phyloP scores from a whole-genome alignment of 2,113 vertebrate genomes.

The Scophthalmus maximus region DNA sequence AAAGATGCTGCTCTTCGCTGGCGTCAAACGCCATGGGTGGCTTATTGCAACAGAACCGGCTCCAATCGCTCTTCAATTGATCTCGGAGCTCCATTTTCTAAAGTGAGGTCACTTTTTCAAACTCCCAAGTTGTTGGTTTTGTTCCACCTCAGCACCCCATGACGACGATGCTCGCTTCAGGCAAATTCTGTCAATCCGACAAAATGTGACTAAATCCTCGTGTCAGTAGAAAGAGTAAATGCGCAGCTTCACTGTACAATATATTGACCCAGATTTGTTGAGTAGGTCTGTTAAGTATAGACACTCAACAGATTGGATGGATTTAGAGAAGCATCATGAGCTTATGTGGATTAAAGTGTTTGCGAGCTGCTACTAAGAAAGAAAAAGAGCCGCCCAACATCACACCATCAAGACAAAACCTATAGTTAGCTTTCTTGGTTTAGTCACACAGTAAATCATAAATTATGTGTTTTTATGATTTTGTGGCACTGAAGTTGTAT shows the following conservation, averaged over 20 bases:
- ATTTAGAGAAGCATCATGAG: conserved; percentile 72
- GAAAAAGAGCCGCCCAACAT: conserved; percentile 24
- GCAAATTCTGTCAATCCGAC: not conserved
- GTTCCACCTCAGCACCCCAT: not conserved
- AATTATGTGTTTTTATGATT: not conserved
- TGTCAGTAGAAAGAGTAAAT: too few relatives aligned
- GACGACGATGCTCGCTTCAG: not conserved
- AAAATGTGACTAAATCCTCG: too few relatives aligned
- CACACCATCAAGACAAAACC: conserved; percentile 7
- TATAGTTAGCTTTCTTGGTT: too few relatives aligned
- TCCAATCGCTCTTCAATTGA: conserved; percentile 10
- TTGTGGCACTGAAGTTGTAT: not conserved
- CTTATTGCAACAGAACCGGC: conserved; percentile 17
- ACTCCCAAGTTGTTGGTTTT: not conserved
- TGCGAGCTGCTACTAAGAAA: conserved; percentile 40
- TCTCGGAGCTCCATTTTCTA: conserved; percentile 60
- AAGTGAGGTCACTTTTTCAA: conserved; percentile 1
- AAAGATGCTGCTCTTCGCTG: not conserved
- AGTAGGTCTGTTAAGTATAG: conserved; percentile 68
- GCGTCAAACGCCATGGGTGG: conserved; percentile 9
- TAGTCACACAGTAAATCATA: too few relatives aligned
- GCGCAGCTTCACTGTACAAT: conserved; percentile 9
- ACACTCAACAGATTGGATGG: conserved; percentile 74
- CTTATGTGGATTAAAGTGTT: conserved; percentile 76
- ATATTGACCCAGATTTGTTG: conserved; percentile 67